Conservation (phyloP, 2,797 vertebrate species). For the Urocyon cinereoargenteus region DNA sequence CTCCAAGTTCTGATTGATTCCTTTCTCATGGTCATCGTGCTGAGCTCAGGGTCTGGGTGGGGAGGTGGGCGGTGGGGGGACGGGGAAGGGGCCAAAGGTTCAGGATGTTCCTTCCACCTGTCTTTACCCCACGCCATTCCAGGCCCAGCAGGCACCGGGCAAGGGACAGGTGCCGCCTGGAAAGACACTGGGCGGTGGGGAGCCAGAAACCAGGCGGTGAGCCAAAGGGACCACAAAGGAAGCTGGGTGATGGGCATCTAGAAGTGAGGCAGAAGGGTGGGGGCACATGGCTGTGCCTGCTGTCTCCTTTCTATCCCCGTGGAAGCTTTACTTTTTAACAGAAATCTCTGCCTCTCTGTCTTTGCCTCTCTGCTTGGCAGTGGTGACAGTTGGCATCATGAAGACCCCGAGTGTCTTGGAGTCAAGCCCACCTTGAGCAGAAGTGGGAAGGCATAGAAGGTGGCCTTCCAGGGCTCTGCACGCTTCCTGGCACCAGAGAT, state of each 20-base stretch:
- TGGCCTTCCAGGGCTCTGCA: rapidly evolving
- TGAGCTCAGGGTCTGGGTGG: not conserved
- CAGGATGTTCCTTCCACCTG: not conserved
- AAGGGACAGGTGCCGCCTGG: rapidly evolving
- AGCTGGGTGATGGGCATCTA: not conserved
- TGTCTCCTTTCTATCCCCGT: rapidly evolving
- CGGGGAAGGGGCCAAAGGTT: rapidly evolving
- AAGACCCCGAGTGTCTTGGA: not conserved
- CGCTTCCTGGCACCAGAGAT: not conserved
- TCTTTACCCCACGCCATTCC: rapidly evolving
- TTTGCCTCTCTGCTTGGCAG: not conserved
- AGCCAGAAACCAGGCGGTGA: not conserved
- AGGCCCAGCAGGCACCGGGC: not conserved
- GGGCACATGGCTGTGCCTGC: rapidly evolving
- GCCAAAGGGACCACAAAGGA: not conserved
- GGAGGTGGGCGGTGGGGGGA: not conserved
- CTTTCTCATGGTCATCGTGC: not conserved
- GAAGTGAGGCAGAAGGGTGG: not conserved
- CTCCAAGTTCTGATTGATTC: conserved; percentile 56
- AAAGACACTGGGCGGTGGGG: not conserved
- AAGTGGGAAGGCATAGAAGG: rapidly evolving
- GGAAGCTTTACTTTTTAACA: not conserved
- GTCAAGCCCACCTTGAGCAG: not conserved
- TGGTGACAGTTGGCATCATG: not conserved
- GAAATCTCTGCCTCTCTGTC: not conserved